phyloP scores from a whole-genome alignment of 92 coral and sea anemone genomes.

The Anthopleura xanthogrammica region DNA sequence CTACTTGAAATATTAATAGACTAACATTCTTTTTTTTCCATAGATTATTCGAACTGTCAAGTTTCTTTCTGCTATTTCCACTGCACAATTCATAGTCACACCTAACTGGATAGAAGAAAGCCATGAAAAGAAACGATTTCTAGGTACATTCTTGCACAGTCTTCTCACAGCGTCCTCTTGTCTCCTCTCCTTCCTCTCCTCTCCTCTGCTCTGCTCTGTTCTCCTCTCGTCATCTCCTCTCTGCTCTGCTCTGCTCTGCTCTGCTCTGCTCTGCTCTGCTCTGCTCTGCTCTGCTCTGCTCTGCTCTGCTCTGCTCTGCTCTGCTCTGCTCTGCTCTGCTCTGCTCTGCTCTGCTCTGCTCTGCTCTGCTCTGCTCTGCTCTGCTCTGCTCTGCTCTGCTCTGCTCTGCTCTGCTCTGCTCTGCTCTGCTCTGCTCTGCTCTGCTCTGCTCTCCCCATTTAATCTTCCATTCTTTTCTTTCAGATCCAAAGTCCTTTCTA shows the following conservation, averaged over 20 bases:
- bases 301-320: too few relatives aligned
- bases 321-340: neutral
- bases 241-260: neutral
- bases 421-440: too few relatives aligned
- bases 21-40: neutral
- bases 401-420: too few relatives aligned
- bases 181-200: too few relatives aligned
- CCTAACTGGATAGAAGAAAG: constrained; percentile 86
- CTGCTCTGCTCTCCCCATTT: neutral
- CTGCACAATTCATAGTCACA: constrained; percentile 68
- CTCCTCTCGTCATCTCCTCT: too few relatives aligned
- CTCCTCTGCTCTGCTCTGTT: too few relatives aligned
- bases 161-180: neutral
- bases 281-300: too few relatives aligned
- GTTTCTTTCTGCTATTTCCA: constrained; percentile 86
- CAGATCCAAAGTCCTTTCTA: constrained; percentile 71
- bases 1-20: neutral
- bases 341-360: neutral
- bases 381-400: too few relatives aligned
- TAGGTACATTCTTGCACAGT: constrained; percentile 45
- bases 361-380: too few relatives aligned
- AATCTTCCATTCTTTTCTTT: neutral
- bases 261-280: neutral
- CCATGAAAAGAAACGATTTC: constrained; percentile 41
- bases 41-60: constrained; percentile 93